These are phyloP conservation scores for Globodera ellingtonae DNA, from an alignment of 1,140 invertebrate genomes.

Conservation along the genomic window DNA sequence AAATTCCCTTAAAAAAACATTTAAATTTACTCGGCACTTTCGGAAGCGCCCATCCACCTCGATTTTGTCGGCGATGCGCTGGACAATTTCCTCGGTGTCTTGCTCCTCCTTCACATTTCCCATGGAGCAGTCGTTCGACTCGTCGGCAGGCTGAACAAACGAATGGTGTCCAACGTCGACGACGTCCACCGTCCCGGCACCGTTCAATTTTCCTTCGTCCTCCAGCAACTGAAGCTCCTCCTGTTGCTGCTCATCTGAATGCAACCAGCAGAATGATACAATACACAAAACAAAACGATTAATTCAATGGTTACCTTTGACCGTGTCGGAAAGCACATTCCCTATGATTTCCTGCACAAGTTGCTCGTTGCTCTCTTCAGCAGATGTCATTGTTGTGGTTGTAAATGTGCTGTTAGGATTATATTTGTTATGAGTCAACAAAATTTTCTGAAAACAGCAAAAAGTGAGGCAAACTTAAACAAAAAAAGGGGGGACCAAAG, in stretches of 20 bases:
- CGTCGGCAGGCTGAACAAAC: background rate
- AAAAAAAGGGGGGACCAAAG: too few species aligned
- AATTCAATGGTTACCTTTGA: conserved; percentile 12
- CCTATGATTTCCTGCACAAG: conserved; percentile 21
- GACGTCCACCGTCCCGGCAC: background rate
- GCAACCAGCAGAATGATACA: too few species aligned
- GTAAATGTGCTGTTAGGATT: background rate
- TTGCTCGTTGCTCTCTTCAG: conserved; percentile 13
- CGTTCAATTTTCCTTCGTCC: background rate
- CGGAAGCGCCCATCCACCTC: too few species aligned
- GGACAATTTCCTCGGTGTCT: too few species aligned
- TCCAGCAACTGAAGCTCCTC: background rate
- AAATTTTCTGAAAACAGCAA: too few species aligned
- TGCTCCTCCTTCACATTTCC: too few species aligned
- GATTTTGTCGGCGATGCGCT: too few species aligned
- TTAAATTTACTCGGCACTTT: too few species aligned
- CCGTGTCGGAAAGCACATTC: background rate
- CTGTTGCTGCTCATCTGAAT: background rate
- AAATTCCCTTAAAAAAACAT: too few species aligned
- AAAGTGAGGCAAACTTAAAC: too few species aligned
- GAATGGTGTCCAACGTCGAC: background rate
- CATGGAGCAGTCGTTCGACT: background rate
- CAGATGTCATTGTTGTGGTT: background rate
- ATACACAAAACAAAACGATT: background rate
- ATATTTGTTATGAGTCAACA: background rate